Conservation (phyloP, 2,888 invertebrate species). For the Dynastes maya region DNA sequence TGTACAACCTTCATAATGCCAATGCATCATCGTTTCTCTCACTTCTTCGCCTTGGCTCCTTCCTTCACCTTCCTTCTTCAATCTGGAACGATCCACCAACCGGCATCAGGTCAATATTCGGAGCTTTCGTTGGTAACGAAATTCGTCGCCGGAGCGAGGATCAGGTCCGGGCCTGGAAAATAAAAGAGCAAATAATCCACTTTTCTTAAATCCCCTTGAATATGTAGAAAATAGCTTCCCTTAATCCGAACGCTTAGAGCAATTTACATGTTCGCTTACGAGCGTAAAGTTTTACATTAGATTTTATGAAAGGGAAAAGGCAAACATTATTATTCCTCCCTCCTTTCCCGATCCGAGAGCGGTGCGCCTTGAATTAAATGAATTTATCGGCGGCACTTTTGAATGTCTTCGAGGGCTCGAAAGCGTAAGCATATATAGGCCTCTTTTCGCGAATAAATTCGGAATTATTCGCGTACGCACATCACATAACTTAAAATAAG, state of each 20-base stretch:
- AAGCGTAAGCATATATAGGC: no score
- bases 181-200: constrained; percentile 58
- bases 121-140: constrained; percentile 63
- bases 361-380: constrained; percentile 28
- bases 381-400: constrained; percentile 27
- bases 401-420: neutral
- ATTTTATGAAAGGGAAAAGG: constrained; percentile 20
- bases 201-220: constrained; percentile 54
- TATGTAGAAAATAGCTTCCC: constrained; percentile 53
- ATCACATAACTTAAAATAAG: constrained; percentile 29
- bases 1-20: no score
- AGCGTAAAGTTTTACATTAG: neutral
- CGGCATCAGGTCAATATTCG: constrained; percentile 52
- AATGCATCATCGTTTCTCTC: no score
- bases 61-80: neutral
- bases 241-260: constrained; percentile 51
- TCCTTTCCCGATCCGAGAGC: neutral
- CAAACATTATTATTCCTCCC: constrained; percentile 20
- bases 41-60: neutral
- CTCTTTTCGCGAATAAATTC: constrained; percentile 33
- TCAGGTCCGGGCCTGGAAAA: constrained; percentile 69
- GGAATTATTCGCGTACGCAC: constrained; percentile 37
- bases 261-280: constrained; percentile 50
- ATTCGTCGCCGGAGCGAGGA: constrained; percentile 65
- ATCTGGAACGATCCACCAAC: neutral